Conservation (phyloP, 2,888 invertebrate species). For the Nebria brevicollis region DNA sequence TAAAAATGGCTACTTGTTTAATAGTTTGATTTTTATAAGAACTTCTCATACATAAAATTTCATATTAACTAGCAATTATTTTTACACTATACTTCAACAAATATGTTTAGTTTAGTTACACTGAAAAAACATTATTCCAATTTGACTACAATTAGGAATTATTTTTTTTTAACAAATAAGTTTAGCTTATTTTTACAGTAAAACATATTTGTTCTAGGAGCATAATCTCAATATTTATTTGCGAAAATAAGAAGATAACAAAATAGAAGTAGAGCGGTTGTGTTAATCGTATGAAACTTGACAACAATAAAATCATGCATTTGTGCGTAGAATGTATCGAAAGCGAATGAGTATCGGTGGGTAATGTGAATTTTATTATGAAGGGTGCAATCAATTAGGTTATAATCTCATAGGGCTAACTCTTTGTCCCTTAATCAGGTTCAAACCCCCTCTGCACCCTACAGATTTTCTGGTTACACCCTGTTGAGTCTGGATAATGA, state of each 20-base stretch:
- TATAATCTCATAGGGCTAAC: constrained; percentile 31
- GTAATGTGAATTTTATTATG: constrained; percentile 42
- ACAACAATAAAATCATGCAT: neutral
- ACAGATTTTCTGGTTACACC: constrained; percentile 12
- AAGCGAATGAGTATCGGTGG: neutral
- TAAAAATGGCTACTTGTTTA: too few species aligned
- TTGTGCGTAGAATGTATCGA: neutral
- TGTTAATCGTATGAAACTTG: neutral
- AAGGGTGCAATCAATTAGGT: constrained; percentile 41
- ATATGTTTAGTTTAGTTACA: too few species aligned
- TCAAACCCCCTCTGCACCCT: neutral
- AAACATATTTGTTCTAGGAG: too few species aligned
- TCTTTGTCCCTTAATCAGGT: constrained; percentile 32
- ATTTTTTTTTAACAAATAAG: too few species aligned
- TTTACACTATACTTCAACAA: too few species aligned
- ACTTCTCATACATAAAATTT: too few species aligned
- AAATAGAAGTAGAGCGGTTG: neutral
- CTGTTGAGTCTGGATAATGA: constrained; percentile 30
- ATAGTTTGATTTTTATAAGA: too few species aligned
- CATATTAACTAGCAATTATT: too few species aligned
- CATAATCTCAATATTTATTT: too few species aligned
- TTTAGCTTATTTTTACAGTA: too few species aligned
- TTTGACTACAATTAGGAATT: too few species aligned
- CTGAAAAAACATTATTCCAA: too few species aligned
- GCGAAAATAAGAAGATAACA: neutral